Conservation (phyloP, 2,888 invertebrate genomes). For the Papilio demoleus region DNA sequence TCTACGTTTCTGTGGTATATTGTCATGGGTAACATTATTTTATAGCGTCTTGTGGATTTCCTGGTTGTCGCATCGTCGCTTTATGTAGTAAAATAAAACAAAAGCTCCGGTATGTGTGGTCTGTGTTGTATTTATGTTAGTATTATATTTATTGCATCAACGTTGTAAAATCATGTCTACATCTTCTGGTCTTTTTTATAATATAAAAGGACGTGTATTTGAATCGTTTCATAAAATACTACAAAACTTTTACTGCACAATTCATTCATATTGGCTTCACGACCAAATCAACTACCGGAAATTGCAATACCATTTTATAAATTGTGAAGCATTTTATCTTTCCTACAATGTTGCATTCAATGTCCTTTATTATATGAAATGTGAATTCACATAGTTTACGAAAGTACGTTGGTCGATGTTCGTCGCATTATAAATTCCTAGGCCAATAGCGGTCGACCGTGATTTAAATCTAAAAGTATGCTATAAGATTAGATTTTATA, state of each 20-base stretch:
- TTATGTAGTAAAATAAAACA: slow-evolving; percentile 1
- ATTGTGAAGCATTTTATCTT: slow-evolving; percentile 77
- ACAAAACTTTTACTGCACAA: slow-evolving; percentile 7
- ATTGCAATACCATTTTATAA: slow-evolving; percentile 69
- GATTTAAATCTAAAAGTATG: slow-evolving; percentile 44
- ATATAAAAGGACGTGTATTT: neutral
- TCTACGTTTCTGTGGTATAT: neutral
- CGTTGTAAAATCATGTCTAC: neutral
- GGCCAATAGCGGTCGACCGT: slow-evolving; percentile 42
- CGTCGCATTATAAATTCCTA: slow-evolving; percentile 6
- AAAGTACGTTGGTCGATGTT: slow-evolving; percentile 17
- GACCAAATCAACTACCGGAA: slow-evolving; percentile 55
- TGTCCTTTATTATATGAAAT: slow-evolving; percentile 49
- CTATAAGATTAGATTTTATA: slow-evolving; percentile 46
- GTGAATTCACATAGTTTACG: slow-evolving; percentile 43
- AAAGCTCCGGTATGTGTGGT: neutral
- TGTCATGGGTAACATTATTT: slow-evolving; percentile 7
- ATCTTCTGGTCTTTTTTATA: neutral
- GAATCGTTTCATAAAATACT: neutral
- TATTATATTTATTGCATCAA: neutral
- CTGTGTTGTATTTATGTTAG: neutral
- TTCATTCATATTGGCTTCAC: slow-evolving; percentile 12
- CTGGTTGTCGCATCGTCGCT: neutral
- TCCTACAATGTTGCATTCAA: slow-evolving; percentile 69
- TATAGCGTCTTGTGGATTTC: neutral